Conservation (phyloP, 2,797 vertebrate species). For the Vultur gryphus region DNA sequence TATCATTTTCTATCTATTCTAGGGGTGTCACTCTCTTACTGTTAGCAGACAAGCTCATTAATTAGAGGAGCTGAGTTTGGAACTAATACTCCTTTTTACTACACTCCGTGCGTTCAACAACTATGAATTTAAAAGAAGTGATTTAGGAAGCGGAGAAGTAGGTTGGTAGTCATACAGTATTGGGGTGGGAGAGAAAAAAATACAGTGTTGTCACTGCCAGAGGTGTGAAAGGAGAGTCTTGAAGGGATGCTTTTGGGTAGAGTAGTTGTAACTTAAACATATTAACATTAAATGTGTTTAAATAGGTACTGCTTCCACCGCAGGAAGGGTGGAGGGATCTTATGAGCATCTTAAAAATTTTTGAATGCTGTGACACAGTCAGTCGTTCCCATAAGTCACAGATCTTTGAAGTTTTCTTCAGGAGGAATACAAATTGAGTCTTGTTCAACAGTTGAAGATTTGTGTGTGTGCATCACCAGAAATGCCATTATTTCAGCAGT, state of each 20-base stretch:
- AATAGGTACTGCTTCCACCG: neutral
- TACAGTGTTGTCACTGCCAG: neutral
- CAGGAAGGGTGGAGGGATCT: neutral
- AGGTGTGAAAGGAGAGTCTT: neutral
- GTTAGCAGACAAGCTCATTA: neutral
- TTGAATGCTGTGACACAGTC: neutral
- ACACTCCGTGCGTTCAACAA: neutral
- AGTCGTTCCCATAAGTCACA: neutral
- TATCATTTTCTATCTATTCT: neutral
- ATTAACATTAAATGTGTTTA: neutral
- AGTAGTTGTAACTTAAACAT: neutral
- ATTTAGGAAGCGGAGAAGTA: neutral
- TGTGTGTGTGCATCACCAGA: neutral
- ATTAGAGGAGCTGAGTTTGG: neutral
- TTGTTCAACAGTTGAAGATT: neutral
- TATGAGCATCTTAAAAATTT: neutral
- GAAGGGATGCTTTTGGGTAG: neutral
- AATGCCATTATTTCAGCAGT: neutral
- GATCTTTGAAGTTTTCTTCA: neutral
- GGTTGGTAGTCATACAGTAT: neutral
- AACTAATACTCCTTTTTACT: neutral
- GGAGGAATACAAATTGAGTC: neutral
- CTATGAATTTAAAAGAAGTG: neutral
- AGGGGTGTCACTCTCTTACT: neutral
- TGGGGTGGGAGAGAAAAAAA: neutral